These are phyloP conservation scores for Arge pagana DNA, from an alignment of 2,888 invertebrate genomes.

Conservation along the genomic window DNA sequence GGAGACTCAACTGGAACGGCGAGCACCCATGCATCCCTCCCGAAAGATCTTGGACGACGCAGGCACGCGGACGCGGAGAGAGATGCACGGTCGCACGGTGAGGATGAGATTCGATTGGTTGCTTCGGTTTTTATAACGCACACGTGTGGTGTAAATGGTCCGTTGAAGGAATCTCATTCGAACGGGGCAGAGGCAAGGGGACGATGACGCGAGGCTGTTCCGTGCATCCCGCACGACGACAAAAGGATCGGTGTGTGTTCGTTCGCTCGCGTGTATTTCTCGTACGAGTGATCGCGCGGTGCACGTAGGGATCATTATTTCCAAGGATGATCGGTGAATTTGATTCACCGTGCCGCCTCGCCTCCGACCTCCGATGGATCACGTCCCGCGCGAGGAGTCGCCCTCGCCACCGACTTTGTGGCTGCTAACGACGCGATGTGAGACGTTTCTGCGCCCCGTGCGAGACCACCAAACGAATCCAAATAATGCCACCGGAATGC, in stretches of 20 bases:
- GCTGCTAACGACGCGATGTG: too few relatives aligned
- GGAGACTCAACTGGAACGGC: too few relatives aligned
- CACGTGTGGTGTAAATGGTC: constrained; percentile 11
- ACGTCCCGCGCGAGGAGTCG: too few relatives aligned
- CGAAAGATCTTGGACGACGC: constrained; percentile 4
- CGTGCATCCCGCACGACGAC: not conserved
- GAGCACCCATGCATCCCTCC: constrained; percentile 3
- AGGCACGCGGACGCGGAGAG: constrained; percentile 1
- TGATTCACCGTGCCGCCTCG: constrained; percentile 31
- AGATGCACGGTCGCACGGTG: too few relatives aligned
- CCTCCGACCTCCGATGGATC: constrained; percentile 20
- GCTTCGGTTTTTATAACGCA: not conserved
- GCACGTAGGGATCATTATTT: constrained; percentile 31
- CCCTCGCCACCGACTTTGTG: too few relatives aligned
- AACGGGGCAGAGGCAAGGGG: not conserved
- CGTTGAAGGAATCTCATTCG: not conserved
- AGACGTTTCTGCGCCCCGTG: too few relatives aligned
- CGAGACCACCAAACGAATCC: too few relatives aligned
- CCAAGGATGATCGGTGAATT: constrained; percentile 35
- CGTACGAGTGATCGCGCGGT: not conserved
- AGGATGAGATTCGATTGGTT: too few relatives aligned
- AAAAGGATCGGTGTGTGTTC: not conserved
- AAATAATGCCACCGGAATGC: too few relatives aligned
- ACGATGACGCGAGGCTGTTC: not conserved
- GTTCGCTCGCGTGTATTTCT: not conserved